Evolutionary conservation across 2,888 invertebrate species (phyloP).

Genomic region (Dorcus hopei): DNA sequence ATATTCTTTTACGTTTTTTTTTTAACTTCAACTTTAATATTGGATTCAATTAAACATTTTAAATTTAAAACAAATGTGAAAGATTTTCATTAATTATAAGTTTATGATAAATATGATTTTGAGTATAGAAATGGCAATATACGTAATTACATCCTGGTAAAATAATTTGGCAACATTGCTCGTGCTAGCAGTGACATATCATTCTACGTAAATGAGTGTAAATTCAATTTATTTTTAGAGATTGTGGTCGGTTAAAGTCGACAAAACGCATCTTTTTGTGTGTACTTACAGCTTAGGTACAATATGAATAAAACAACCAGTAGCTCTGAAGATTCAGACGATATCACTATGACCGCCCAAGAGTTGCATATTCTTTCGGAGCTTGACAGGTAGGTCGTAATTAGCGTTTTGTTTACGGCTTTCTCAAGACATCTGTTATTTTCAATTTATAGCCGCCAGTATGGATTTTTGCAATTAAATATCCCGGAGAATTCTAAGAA

Average conservation of each 20-base stretch:
- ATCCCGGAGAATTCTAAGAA: slow-evolving; percentile 78
- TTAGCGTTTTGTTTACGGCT: too few species aligned
- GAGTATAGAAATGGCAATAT: too few species aligned
- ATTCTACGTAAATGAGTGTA: neutral
- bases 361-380: slow-evolving; percentile 83
- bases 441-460: slow-evolving; percentile 69
- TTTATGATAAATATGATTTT: too few species aligned
- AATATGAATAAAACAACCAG: slow-evolving; percentile 42
- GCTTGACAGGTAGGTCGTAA: slow-evolving; percentile 69
- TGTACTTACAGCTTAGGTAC: slow-evolving; percentile 7
- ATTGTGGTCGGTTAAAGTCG: neutral
- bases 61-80: too few species aligned
- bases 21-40: too few species aligned
- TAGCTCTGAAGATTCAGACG: slow-evolving; percentile 40
- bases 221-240: slow-evolving; percentile 1
- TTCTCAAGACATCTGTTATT: too few species aligned
- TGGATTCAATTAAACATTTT: too few species aligned
- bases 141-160: too few species aligned
- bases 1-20: too few species aligned
- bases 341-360: slow-evolving; percentile 63
- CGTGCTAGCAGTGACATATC: too few species aligned
- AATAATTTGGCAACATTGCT: too few species aligned
- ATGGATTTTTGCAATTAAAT: slow-evolving; percentile 83
- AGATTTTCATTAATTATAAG: too few species aligned
- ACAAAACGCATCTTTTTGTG: slow-evolving; percentile 5